A percentile compares a stretch with the other conserved stretches of the same genome.
Conservation (phyloP, 2,888 invertebrate species). For the Mesorhabditis belari region DNA sequence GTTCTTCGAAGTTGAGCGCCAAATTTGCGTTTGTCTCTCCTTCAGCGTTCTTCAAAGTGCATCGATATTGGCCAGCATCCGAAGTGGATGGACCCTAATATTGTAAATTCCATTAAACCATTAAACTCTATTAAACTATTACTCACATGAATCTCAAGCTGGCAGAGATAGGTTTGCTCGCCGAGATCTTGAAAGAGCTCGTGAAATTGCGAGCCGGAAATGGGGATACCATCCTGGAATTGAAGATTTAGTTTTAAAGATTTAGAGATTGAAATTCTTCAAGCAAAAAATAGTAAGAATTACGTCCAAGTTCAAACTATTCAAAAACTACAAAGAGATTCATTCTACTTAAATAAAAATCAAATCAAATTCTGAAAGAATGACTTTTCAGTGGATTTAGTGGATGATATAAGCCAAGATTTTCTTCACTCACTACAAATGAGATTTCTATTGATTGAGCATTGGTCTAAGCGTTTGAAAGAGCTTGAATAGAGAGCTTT, state of each 20-base stretch:
- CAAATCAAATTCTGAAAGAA: no score
- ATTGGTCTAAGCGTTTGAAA: no score
- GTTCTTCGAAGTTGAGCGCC: slow-evolving; percentile 81
- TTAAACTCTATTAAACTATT: neutral
- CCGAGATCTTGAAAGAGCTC: slow-evolving; percentile 49
- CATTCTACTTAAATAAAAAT: no score
- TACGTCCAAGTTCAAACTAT: no score
- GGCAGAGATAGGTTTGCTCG: slow-evolving; percentile 51
- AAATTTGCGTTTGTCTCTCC: slow-evolving; percentile 95
- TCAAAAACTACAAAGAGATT: no score
- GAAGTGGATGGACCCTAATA: slow-evolving; percentile 77
- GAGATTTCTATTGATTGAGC: no score
- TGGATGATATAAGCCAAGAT: no score
- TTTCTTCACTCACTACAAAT: no score
- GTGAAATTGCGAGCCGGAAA: slow-evolving; percentile 23
- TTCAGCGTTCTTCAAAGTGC: slow-evolving; percentile 87
- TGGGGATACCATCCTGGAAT: neutral
- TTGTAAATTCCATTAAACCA: neutral
- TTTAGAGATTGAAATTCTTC: no score
- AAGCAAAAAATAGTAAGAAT: no score
- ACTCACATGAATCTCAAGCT: slow-evolving; percentile 51
- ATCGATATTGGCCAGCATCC: slow-evolving; percentile 95
- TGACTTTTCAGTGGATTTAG: no score
- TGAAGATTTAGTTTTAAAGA: neutral
- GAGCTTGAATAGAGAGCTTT: no score